These are phyloP conservation scores for Aspidiotus rigidus DNA, from an alignment of 2,888 invertebrate genomes.

Conservation along the genomic window DNA sequence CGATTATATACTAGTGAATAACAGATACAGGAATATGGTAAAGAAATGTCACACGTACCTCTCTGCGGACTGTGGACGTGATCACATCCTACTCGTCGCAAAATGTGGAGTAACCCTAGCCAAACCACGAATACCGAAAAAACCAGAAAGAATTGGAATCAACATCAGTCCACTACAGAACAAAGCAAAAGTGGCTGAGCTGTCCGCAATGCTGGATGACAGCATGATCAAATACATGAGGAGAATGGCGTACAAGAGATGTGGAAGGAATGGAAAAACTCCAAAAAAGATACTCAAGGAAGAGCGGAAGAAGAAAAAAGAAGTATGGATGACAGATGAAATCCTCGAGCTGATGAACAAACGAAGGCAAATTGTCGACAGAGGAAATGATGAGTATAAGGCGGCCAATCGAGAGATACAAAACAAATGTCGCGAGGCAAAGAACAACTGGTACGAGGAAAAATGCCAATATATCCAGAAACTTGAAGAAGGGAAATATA, in stretches of 20 bases:
- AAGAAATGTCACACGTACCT: neutral
- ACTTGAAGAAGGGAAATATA: constrained; percentile 3
- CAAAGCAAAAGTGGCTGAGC: neutral
- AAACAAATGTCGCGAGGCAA: constrained; percentile 5
- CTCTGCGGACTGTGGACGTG: neutral
- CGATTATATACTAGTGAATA: no score
- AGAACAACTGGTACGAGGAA: neutral
- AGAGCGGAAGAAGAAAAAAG: neutral
- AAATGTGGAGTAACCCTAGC: neutral
- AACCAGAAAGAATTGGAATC: no score
- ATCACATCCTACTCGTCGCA: neutral
- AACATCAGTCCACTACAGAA: neutral
- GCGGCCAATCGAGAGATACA: neutral
- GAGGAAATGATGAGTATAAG: constrained; percentile 5
- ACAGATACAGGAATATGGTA: neutral
- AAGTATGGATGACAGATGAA: constrained; percentile 5
- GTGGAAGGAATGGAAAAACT: neutral
- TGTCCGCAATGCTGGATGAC: neutral
- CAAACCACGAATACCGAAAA: no score
- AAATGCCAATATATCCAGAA: constrained; percentile 6
- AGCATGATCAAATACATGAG: neutral
- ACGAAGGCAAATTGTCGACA: neutral
- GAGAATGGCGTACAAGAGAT: neutral
- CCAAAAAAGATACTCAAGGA: neutral
- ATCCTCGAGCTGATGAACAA: constrained; percentile 2